Evolutionary conservation across 1,140 invertebrate genomes (phyloP).

Genomic region (Papilio glaucus): DNA sequence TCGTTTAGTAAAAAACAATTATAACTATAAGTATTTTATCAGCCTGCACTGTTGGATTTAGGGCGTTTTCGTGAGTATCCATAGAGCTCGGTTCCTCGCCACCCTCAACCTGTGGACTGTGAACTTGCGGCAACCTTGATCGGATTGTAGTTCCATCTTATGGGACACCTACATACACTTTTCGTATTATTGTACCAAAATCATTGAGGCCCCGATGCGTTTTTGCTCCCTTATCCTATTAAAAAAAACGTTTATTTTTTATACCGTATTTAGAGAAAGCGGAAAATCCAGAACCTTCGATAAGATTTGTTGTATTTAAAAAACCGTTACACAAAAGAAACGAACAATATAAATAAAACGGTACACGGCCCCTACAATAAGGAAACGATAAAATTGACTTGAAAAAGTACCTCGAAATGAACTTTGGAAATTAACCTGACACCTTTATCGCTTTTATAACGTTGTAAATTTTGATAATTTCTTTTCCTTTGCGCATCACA

Average conservation of each 20-base stretch:
- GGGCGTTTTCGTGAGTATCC: too few relatives aligned
- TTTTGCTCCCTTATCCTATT: background rate
- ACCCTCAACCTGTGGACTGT: too few relatives aligned
- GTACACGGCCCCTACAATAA: conserved; percentile 11
- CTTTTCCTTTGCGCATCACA: conserved; percentile 7
- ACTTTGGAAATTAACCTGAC: conserved; percentile 25
- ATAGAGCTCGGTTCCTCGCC: too few relatives aligned
- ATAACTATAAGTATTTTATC: too few relatives aligned
- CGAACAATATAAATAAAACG: conserved; percentile 26
- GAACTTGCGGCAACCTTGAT: too few relatives aligned
- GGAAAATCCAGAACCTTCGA: background rate
- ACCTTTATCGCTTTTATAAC: conserved; percentile 23
- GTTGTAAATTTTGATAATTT: conserved; percentile 26
- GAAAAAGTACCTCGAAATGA: conserved; percentile 23
- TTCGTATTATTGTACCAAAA: too few relatives aligned
- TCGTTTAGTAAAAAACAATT: too few relatives aligned
- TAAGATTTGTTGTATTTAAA: background rate
- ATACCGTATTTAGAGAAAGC: background rate
- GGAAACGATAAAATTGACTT: conserved; percentile 25
- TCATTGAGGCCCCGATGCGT: too few relatives aligned
- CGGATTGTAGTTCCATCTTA: too few relatives aligned
- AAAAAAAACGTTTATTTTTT: background rate
- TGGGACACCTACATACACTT: too few relatives aligned
- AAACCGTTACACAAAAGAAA: background rate
- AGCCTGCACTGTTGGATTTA: too few relatives aligned